phyloP scores from a whole-genome alignment of 2,797 vertebrate species.

The Paratrypauchen microcephalus region DNA sequence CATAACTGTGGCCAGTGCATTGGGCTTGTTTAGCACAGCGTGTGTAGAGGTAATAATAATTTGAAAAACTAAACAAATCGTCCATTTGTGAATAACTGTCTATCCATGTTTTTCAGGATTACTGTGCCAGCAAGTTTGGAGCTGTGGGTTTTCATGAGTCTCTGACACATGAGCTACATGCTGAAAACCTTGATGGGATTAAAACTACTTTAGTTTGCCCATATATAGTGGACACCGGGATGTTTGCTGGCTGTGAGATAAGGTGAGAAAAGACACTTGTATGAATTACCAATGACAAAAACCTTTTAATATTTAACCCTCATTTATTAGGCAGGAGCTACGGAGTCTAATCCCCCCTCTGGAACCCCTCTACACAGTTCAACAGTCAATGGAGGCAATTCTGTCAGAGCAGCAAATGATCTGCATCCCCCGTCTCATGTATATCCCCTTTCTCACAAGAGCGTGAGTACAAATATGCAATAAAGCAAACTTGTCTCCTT shows the following conservation, averaged over 20 bases:
- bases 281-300: neutral
- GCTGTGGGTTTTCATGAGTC: conserved; percentile 78
- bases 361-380: conserved; percentile 71
- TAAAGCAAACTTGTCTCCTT: neutral
- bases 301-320: neutral
- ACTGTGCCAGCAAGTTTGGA: conserved; percentile 79
- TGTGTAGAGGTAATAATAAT: conserved; percentile 60
- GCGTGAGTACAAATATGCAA: conserved; percentile 56
- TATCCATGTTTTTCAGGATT: conserved; percentile 58
- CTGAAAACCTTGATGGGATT: conserved; percentile 63
- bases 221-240: conserved; percentile 74
- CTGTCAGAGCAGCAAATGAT: conserved; percentile 70
- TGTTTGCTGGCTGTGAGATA: conserved; percentile 72
- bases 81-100: neutral
- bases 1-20: conserved; percentile 67
- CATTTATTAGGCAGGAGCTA: conserved; percentile 61
- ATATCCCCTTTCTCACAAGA: conserved; percentile 67
- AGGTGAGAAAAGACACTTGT: conserved; percentile 46
- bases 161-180: conserved; percentile 68
- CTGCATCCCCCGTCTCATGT: conserved; percentile 68
- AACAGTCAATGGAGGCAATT: conserved; percentile 71
- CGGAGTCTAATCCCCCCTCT: conserved; percentile 61
- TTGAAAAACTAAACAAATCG: neutral
- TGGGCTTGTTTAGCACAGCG: conserved; percentile 68
- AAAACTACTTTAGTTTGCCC: conserved; percentile 76